phyloP scores from a whole-genome alignment of 2,113 vertebrate genomes.

The Etheostoma cragini region DNA sequence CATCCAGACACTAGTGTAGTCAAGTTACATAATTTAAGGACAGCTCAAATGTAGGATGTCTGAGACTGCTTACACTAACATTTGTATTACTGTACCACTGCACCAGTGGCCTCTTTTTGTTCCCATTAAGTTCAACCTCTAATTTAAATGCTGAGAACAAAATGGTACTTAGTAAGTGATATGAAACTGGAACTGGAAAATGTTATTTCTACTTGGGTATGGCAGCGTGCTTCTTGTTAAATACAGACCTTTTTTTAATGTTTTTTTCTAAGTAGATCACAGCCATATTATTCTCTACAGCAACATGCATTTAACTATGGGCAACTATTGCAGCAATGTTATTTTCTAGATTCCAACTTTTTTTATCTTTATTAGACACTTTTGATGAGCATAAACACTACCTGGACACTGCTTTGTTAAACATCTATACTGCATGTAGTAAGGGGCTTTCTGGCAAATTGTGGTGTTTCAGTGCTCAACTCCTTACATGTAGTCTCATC shows the following conservation, averaged over 20 bases:
- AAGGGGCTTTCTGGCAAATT: background rate
- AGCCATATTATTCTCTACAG: background rate
- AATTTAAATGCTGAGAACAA: slow-evolving; percentile 27
- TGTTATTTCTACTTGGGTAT: slow-evolving; percentile 13
- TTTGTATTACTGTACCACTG: background rate
- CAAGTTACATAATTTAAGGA: background rate
- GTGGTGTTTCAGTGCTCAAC: background rate
- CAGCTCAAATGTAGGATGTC: background rate
- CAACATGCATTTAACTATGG: background rate
- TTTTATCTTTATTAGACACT: background rate
- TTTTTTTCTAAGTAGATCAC: slow-evolving; percentile 14
- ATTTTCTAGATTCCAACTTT: background rate
- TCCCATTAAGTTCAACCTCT: background rate
- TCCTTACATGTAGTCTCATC: background rate
- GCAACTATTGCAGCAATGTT: background rate
- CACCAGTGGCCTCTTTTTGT: slow-evolving; percentile 12
- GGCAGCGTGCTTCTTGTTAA: background rate
- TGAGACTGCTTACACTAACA: background rate
- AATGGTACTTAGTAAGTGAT: slow-evolving; percentile 15
- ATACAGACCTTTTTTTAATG: slow-evolving; percentile 29
- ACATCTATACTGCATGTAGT: background rate
- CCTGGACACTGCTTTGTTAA: background rate
- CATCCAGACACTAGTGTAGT: background rate
- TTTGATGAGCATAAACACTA: background rate
- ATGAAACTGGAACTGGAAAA: slow-evolving; percentile 57